Percentiles rank a stretch among this genome's conserved stretches.
These are phyloP conservation scores for Baryphthengus martii DNA, from an alignment of 2,113 vertebrate species.

Conservation along the genomic window DNA sequence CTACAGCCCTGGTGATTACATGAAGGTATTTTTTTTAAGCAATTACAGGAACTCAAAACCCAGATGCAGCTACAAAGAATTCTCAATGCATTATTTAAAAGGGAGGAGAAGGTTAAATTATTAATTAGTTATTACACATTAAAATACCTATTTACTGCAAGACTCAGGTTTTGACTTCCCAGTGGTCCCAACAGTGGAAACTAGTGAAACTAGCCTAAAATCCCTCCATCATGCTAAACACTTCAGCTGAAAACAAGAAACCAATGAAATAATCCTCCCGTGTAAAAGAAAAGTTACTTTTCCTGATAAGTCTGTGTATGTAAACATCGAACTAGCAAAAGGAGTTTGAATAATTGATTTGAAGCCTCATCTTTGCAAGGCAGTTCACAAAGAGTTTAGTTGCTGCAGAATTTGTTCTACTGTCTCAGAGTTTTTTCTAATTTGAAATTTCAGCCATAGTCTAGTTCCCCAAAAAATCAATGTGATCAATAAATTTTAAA, in stretches of 20 bases:
- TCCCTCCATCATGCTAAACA: neutral
- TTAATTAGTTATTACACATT: neutral
- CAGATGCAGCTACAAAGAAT: neutral
- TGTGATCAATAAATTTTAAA: neutral
- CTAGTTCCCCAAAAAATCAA: neutral
- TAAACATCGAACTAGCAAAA: neutral
- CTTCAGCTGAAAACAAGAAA: neutral
- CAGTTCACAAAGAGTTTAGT: neutral
- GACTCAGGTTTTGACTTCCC: neutral
- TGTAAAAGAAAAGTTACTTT: neutral
- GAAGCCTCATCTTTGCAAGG: neutral
- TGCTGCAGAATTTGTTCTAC: neutral
- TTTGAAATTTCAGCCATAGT: neutral
- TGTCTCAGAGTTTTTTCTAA: neutral
- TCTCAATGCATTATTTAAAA: constrained; percentile 15
- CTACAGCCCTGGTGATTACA: neutral
- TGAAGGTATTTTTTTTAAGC: neutral
- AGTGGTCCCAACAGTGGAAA: neutral
- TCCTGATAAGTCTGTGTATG: neutral
- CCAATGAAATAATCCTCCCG: neutral
- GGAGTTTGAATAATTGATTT: neutral
- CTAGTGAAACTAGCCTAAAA: neutral
- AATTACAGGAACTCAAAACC: neutral
- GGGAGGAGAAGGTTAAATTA: neutral
- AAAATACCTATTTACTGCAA: constrained; percentile 12